Evolutionary conservation across 1,140 invertebrate species (phyloP).

Genomic region (Araneus ventricosus): DNA sequence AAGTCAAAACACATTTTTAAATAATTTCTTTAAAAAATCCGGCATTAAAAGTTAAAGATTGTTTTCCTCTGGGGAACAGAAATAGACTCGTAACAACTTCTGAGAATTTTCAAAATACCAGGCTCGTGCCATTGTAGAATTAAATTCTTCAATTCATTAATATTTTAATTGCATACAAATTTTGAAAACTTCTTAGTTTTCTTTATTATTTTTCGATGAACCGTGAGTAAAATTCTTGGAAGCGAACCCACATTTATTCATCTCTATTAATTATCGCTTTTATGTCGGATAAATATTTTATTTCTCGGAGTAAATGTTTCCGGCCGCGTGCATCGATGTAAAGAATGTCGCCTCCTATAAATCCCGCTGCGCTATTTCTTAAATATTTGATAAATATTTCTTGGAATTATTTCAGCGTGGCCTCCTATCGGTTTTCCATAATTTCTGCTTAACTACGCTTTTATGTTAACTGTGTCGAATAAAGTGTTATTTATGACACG

Average conservation of each 20-base stretch:
- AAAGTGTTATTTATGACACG: neutral
- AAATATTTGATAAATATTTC: conserved; percentile 34
- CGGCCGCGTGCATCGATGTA: neutral
- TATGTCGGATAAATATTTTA: neutral
- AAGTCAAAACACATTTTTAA: too few species aligned
- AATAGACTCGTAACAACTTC: too few species aligned
- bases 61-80: too few species aligned
- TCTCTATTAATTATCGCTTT: neutral
- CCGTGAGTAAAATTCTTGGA: neutral
- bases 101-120: too few species aligned
- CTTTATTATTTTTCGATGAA: neutral
- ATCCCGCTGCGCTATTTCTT: neutral
- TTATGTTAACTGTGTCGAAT: neutral
- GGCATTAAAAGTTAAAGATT: too few species aligned
- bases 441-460: neutral
- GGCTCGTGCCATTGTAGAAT: too few species aligned
- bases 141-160: neutral
- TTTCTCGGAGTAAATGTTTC: neutral
- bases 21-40: too few species aligned
- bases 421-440: conserved; percentile 8
- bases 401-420: neutral
- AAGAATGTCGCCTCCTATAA: neutral
- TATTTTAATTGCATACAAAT: neutral
- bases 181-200: neutral
- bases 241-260: neutral